Evolutionary conservation across 2,888 invertebrate species (phyloP), one percentile per base, ranked within the genome.

Genomic region (Patella caerulea): DNA sequence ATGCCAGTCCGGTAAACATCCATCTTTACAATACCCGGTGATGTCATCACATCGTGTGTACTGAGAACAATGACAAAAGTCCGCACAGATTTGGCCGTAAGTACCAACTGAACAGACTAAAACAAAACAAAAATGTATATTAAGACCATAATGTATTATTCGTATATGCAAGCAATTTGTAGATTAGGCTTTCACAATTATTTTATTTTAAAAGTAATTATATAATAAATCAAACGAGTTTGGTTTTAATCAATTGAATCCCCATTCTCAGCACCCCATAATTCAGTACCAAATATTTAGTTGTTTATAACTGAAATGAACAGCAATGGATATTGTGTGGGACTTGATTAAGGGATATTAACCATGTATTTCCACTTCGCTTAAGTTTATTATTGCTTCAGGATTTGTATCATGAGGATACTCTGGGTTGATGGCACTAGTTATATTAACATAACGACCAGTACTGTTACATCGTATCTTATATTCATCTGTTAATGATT

Each of bases 391-490:
- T n/a, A 9, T 2, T 2, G 2, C 2, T 0, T 65, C 65, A n/a
- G n/a, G n/a, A n/a, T 11, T 11, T 2, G 9, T n/a, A 65, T 2
- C 24, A 65, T 65, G 2, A 29, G 29, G 29, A 29, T 29, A 2
- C 1, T 29, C 29, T 29, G 29, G 29, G 2, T 3, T 29, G 3
- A 29, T 3, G 3, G 29, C 29, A 29, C 29, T 29, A 65, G n/a
- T 65, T n/a, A 65, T 65, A 65, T 65, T 65, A n/a, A 65, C 19
- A 65, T 65, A 65, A 19, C 19, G 65, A 65, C 65, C 65, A 65
- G 65, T 65, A 11, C 65, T 65, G 24, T n/a, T 65, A 65, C 65
- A 65, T 65, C 11, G n/a, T 65, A 65, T 65, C 24, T n/a, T 5
- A 9, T 19, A 65, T 65, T 1, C 65, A n/a, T 3, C 12, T 19